Percentiles rank a stretch among this genome's conserved stretches.
These are phyloP conservation scores for Notechis scutatus DNA, from an alignment of 2,113 vertebrate genomes.

Conservation along the genomic window DNA sequence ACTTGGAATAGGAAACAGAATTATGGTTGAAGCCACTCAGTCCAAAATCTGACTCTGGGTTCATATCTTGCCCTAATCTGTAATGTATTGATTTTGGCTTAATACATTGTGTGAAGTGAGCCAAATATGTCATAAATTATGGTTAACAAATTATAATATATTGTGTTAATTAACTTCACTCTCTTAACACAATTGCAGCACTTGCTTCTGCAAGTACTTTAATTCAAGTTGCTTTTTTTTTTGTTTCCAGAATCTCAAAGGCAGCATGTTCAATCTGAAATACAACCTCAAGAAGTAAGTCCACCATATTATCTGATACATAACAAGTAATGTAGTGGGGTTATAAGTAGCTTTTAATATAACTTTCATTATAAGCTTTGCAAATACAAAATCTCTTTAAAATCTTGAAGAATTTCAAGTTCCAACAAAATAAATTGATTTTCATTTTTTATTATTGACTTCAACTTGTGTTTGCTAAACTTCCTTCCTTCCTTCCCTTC, in stretches of 20 bases:
- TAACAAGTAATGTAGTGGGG: background rate
- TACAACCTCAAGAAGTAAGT: constrained; percentile 83
- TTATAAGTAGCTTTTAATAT: background rate
- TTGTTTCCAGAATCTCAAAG: constrained; percentile 61
- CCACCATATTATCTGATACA: background rate
- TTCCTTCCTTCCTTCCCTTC: too few species aligned
- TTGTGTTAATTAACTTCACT: background rate
- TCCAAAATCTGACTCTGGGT: background rate
- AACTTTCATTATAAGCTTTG: background rate
- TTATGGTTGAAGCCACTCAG: background rate
- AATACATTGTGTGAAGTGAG: background rate
- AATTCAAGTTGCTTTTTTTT: constrained; percentile 55
- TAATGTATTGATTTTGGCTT: background rate
- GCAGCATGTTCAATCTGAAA: constrained; percentile 71
- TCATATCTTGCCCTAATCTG: background rate
- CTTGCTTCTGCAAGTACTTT: constrained; percentile 19
- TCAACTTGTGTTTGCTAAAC: background rate
- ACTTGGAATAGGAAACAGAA: background rate
- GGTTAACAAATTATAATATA: background rate
- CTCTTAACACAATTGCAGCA: background rate
- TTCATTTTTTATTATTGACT: background rate
- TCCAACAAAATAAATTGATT: background rate
- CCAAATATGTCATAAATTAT: background rate
- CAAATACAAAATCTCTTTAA: background rate
- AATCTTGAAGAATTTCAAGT: background rate